Evolutionary conservation across 2,113 vertebrate species (phyloP).

Genomic region (Bubo blakistoni): DNA sequence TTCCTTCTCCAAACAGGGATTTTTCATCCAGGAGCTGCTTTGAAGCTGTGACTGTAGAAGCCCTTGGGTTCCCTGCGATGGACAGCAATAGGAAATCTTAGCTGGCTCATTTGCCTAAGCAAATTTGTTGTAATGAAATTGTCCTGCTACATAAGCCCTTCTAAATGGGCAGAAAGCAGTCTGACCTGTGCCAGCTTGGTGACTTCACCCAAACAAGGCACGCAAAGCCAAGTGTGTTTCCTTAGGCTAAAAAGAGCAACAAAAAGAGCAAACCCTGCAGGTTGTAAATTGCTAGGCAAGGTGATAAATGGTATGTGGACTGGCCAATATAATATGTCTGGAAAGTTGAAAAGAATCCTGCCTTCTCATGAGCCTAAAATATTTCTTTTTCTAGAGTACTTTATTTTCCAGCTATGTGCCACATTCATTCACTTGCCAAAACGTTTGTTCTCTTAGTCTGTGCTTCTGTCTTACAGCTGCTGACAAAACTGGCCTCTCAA

Average conservation of each 20-base stretch:
- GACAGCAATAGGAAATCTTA: neutral
- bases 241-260: neutral
- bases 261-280: neutral
- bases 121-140: neutral
- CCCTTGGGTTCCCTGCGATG: neutral
- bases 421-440: neutral
- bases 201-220: neutral
- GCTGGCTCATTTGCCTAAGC: neutral
- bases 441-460: neutral
- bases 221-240: neutral
- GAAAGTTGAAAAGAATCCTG: neutral
- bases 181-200: neutral
- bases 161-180: neutral
- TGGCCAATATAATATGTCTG: neutral
- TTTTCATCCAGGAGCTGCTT: neutral
- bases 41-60: neutral
- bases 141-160: neutral
- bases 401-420: neutral
- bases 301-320: neutral
- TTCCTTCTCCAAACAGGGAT: neutral
- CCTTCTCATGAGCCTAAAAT: neutral
- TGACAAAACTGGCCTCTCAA: neutral
- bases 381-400: neutral
- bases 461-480: neutral
- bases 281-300: slow-evolving; percentile 1